These are phyloP conservation scores for Apodemus speciosus DNA, from an alignment of 2,113 vertebrate species.

Conservation along the genomic window DNA sequence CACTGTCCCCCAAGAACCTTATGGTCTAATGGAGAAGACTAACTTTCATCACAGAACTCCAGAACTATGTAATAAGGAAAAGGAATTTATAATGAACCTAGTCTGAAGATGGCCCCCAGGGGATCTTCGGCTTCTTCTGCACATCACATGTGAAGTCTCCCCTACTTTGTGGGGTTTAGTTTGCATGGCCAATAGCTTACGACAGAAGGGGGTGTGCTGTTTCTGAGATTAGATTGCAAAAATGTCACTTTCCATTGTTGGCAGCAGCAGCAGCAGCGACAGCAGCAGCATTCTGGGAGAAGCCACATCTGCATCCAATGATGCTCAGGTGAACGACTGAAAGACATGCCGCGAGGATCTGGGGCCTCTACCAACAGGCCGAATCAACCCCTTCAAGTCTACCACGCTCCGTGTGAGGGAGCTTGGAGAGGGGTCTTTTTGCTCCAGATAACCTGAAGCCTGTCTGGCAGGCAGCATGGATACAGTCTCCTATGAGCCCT, in stretches of 20 bases:
- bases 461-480: not conserved
- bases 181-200: not conserved
- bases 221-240: constrained; percentile 23
- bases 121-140: not conserved
- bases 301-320: not conserved
- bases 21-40: not conserved
- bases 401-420: not conserved
- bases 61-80: not conserved
- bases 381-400: not conserved
- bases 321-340: not conserved
- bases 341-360: not conserved
- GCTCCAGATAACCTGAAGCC: not conserved
- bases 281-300: not conserved
- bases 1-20: not conserved
- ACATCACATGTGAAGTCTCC: not conserved
- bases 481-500: not conserved
- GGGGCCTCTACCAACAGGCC: not conserved
- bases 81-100: not conserved
- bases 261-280: not conserved
- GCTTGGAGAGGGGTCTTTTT: not conserved
- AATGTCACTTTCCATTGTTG: not conserved
- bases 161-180: not conserved
- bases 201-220: not conserved
- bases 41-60: not conserved
- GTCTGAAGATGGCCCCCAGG: not conserved